Evolutionary conservation across 2,113 vertebrate genomes (phyloP).

Genomic region (Dolichotis patagonum): DNA sequence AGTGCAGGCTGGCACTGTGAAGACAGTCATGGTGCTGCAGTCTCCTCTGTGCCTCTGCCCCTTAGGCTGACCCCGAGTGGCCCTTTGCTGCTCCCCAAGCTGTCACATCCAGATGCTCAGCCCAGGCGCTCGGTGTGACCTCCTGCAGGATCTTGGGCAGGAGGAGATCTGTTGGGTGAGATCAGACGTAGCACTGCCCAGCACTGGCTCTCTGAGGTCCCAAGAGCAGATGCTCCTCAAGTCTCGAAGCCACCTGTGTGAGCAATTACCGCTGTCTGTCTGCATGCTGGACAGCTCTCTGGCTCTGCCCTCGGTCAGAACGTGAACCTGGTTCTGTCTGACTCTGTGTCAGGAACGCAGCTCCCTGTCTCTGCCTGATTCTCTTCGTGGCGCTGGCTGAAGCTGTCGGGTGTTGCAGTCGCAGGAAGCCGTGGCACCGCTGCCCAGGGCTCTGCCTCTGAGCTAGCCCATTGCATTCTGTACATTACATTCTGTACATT

Average conservation of each 20-base stretch:
- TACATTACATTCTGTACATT: not conserved
- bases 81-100: not conserved
- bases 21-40: rapidly evolving
- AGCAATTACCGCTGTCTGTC: not conserved
- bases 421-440: rapidly evolving
- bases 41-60: too few species aligned
- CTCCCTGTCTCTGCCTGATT: not conserved
- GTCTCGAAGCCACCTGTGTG: too few species aligned
- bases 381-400: rapidly evolving
- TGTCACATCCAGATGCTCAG: not conserved
- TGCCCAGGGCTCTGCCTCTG: not conserved
- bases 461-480: not conserved
- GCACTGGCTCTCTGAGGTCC: not conserved
- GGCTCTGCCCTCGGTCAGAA: not conserved
- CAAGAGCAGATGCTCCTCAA: rapidly evolving
- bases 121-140: rapidly evolving
- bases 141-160: not conserved
- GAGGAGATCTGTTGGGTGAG: not conserved
- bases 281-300: not conserved
- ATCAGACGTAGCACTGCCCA: not conserved
- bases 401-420: rapidly evolving
- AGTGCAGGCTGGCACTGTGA: rapidly evolving
- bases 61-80: rapidly evolving
- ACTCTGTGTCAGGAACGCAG: not conserved
- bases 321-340: rapidly evolving